A percentile compares a stretch with the other conserved stretches of the same genome.
These are phyloP conservation scores for Tragulus kanchil DNA, from an alignment of 2,113 vertebrate genomes.

Conservation along the genomic window DNA sequence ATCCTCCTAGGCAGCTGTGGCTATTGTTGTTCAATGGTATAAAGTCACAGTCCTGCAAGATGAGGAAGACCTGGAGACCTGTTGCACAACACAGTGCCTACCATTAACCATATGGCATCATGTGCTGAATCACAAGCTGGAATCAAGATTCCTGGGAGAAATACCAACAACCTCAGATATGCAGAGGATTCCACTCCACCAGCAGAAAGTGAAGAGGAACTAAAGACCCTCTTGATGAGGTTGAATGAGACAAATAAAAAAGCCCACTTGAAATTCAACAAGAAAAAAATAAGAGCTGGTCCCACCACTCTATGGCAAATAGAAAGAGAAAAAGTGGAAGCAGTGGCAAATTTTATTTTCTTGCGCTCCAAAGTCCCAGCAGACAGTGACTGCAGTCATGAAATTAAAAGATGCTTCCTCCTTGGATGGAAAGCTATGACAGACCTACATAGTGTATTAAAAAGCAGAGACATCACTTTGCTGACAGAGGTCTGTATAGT, in stretches of 20 bases:
- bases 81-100: background rate
- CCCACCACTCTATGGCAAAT: background rate
- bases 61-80: background rate
- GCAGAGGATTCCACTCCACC: background rate
- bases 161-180: background rate
- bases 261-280: background rate
- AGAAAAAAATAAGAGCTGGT: background rate
- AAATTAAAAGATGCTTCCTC: background rate
- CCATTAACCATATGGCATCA: fast-evolving
- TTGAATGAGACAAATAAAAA: background rate
- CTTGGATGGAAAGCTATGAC: background rate
- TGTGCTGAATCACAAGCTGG: background rate
- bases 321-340: background rate
- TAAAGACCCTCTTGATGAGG: background rate
- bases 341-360: background rate
- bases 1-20: background rate
- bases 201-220: background rate
- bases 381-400: background rate
- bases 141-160: background rate
- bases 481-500: background rate
- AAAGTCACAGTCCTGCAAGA: too few species aligned
- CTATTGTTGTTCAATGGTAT: background rate
- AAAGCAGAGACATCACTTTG: background rate
- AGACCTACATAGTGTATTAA: background rate
- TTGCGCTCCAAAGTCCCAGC: background rate